These are phyloP conservation scores for Morone chrysops DNA, from an alignment of 2,113 vertebrate species.

Conservation along the genomic window DNA sequence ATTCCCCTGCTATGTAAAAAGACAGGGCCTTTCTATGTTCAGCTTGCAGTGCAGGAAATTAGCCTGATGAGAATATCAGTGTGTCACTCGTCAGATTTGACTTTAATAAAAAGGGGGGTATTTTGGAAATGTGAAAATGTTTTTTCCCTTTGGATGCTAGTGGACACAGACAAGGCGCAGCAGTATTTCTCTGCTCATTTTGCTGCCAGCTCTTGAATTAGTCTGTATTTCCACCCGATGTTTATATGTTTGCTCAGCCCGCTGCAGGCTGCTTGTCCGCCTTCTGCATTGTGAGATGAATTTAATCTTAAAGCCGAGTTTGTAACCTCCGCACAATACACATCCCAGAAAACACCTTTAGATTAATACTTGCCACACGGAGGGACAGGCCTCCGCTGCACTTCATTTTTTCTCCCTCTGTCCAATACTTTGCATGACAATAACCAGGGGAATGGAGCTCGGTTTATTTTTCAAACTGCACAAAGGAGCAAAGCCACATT, in stretches of 20 bases:
- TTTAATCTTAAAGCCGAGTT: not conserved
- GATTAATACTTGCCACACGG: conserved; percentile 28
- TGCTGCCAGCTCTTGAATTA: not conserved
- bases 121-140: not conserved
- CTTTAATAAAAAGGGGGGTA: not conserved
- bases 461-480: conserved; percentile 73
- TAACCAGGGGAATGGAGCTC: conserved; percentile 29
- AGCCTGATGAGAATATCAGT: not conserved
- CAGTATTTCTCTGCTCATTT: not conserved
- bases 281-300: not conserved
- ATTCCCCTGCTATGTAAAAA: not conserved
- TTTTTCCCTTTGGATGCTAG: not conserved
- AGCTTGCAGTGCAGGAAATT: too few relatives aligned
- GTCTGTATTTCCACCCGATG: not conserved
- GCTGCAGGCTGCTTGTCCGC: not conserved
- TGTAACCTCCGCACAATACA: not conserved
- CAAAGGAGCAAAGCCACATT: conserved; percentile 68
- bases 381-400: not conserved
- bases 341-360: conserved; percentile 26
- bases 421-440: conserved; percentile 71
- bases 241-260: not conserved
- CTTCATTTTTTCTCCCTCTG: conserved; percentile 31
- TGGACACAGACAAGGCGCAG: not conserved
- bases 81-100: not conserved
- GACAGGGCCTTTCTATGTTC: not conserved